Evolutionary conservation across 2,797 vertebrate genomes (phyloP).

Genomic region (Chloroceryle amazona): DNA sequence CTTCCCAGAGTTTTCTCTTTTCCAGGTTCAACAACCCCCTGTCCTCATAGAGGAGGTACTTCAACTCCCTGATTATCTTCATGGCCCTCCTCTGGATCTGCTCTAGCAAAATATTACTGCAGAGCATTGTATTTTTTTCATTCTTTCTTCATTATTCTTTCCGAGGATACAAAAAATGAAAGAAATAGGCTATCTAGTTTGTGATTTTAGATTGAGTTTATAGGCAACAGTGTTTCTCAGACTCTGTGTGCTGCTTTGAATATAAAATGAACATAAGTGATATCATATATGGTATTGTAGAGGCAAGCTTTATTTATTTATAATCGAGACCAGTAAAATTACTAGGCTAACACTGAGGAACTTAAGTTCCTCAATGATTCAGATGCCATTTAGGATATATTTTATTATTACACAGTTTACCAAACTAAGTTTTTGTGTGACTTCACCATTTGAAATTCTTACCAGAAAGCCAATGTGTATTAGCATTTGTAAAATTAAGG

Average conservation of each 20-base stretch:
- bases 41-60: neutral
- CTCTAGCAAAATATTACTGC: neutral
- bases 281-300: neutral
- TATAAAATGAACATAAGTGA: slow-evolving; percentile 2
- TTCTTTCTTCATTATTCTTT: neutral
- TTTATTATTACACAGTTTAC: slow-evolving; percentile 54
- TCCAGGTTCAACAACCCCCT: neutral
- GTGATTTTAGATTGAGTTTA: slow-evolving; percentile 33
- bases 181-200: neutral
- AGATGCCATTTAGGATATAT: slow-evolving; percentile 33
- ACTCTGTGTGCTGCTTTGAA: neutral
- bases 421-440: slow-evolving; percentile 56
- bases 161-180: neutral
- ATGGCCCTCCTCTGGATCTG: neutral
- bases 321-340: slow-evolving; percentile 17
- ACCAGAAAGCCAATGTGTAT: slow-evolving; percentile 50
- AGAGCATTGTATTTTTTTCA: neutral
- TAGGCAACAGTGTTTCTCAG: neutral
- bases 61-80: neutral
- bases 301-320: neutral
- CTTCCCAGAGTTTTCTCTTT: neutral
- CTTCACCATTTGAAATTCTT: slow-evolving; percentile 40
- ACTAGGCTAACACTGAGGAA: slow-evolving; percentile 30
- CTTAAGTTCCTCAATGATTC: neutral
- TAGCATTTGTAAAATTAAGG: slow-evolving; percentile 48